These are phyloP conservation scores for Teleogryllus occipitalis DNA, from an alignment of 1,140 invertebrate genomes.

Conservation along the genomic window DNA sequence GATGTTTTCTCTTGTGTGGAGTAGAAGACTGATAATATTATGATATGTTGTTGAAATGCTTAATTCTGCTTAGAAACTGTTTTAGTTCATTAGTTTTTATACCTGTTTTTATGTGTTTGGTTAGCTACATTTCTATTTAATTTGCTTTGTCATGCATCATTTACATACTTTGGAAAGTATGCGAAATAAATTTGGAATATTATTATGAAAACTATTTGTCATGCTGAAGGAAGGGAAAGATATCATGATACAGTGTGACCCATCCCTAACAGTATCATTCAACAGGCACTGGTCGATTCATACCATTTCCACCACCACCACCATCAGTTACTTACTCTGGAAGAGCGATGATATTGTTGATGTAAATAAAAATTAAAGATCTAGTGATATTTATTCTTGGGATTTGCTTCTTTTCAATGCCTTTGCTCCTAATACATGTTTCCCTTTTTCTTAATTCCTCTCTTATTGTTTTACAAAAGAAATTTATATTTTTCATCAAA, in stretches of 20 bases:
- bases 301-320: conserved; percentile 3
- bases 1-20: background rate
- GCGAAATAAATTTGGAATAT: background rate
- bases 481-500: too few species aligned
- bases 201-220: background rate
- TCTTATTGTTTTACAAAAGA: too few species aligned
- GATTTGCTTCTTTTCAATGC: background rate
- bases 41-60: background rate
- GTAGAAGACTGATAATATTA: conserved; percentile 5
- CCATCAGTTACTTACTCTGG: background rate
- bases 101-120: background rate
- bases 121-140: background rate
- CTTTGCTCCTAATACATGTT: background rate
- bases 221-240: background rate
- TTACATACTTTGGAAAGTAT: background rate
- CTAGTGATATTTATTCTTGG: conserved; percentile 1
- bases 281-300: background rate
- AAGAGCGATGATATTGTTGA: background rate
- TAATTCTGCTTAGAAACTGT: conserved; percentile 1
- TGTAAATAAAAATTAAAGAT: conserved; percentile 3
- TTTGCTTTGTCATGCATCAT: background rate
- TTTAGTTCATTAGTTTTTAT: background rate
- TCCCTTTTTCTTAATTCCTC: background rate
- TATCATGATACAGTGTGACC: conserved; percentile 4
- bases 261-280: background rate